These are phyloP conservation scores for Phyllotis vaccarum DNA, from an alignment of 2,797 vertebrate species.

Conservation along the genomic window DNA sequence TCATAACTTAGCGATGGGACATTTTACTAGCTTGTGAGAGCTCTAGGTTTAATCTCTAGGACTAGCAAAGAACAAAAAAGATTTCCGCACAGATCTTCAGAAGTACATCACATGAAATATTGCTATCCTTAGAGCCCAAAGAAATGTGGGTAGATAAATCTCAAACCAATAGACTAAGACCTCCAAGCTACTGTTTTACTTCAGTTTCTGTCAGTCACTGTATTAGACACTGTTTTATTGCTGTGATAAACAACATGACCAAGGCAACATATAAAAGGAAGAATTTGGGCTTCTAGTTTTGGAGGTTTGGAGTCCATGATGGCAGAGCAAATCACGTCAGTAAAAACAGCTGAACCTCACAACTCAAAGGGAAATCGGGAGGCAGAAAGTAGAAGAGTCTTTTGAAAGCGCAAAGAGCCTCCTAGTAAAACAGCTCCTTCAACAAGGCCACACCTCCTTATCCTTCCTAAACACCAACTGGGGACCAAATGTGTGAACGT, in stretches of 20 bases:
- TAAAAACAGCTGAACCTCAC: not conserved
- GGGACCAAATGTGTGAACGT: not conserved
- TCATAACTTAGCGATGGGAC: not conserved
- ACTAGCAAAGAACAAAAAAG: not conserved
- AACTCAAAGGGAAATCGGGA: not conserved
- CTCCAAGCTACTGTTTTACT: constrained; percentile 1
- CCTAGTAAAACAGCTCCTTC: not conserved
- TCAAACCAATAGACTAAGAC: not conserved
- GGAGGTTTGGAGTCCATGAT: not conserved
- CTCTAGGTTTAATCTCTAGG: not conserved
- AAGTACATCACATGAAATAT: not conserved
- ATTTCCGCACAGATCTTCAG: not conserved
- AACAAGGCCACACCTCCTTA: too few species aligned
- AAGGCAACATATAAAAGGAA: not conserved
- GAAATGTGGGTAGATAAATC: not conserved
- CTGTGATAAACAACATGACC: not conserved
- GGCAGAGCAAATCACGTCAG: not conserved
- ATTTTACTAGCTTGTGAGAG: not conserved
- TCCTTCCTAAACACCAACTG: not conserved
- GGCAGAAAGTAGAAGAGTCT: not conserved
- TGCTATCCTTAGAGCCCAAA: not conserved
- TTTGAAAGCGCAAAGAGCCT: not conserved
- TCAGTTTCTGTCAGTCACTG: not conserved
- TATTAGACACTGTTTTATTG: not conserved
- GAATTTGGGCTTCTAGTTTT: not conserved